Conservation (phyloP, 2,797 vertebrate species). For the Protosalanx chinensis region DNA sequence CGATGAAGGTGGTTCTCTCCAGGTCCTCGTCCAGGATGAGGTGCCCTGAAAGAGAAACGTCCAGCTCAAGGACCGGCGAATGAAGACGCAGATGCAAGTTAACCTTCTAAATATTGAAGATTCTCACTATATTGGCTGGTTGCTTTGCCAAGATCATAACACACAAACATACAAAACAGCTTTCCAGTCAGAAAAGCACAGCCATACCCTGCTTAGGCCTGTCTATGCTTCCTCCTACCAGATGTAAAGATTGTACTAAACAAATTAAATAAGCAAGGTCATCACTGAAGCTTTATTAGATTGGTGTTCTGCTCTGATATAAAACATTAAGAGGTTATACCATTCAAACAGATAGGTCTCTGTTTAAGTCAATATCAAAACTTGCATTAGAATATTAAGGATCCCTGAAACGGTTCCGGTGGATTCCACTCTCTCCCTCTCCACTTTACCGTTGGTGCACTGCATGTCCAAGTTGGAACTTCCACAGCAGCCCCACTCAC, state of each 20-base stretch:
- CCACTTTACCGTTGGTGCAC: conserved; percentile 80
- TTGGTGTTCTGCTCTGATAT: neutral
- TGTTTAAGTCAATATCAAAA: neutral
- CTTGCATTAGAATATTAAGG: too few species aligned
- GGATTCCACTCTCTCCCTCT: neutral
- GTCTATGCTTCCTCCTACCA: conserved; percentile 19
- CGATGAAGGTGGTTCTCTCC: conserved; percentile 83
- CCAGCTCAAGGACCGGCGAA: neutral
- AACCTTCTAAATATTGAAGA: too few species aligned
- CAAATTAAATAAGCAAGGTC: conserved; percentile 23
- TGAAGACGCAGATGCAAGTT: too few species aligned
- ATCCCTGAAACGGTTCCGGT: neutral
- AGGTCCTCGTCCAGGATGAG: conserved; percentile 88
- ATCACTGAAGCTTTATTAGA: neutral
- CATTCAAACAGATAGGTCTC: neutral
- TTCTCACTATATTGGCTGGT: neutral
- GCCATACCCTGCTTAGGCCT: conserved; percentile 38
- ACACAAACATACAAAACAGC: neutral
- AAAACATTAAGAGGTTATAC: too few species aligned
- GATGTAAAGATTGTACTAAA: conserved; percentile 18
- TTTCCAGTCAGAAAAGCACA: neutral
- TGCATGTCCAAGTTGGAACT: conserved; percentile 70
- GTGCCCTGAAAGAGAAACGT: conserved; percentile 76
- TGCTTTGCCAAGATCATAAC: neutral
- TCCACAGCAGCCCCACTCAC: conserved; percentile 75